phyloP scores from a whole-genome alignment of 2,113 vertebrate species.

The Crotalus horridus region DNA sequence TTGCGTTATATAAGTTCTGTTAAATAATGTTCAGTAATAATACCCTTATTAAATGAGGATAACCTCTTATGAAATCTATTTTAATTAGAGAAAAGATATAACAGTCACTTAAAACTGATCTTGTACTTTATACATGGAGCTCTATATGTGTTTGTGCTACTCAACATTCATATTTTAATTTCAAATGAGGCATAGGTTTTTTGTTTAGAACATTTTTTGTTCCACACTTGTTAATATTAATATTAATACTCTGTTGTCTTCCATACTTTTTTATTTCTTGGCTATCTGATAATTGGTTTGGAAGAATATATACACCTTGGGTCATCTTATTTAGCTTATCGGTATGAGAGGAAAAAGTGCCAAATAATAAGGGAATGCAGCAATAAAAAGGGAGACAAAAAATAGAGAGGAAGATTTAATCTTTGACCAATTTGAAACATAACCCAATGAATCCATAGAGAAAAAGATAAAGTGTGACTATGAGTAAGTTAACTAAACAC shows the following conservation, averaged over 20 bases:
- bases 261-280: conserved; percentile 58
- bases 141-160: conserved; percentile 36
- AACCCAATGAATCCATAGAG: conserved; percentile 73
- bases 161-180: conserved; percentile 70
- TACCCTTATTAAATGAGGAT: background rate
- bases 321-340: conserved; percentile 75
- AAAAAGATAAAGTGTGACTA: conserved; percentile 78
- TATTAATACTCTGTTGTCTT: conserved; percentile 66
- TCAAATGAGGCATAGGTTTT: conserved; percentile 67
- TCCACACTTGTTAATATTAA: conserved; percentile 69
- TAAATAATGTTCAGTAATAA: background rate
- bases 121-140: conserved; percentile 43
- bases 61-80: conserved; percentile 4
- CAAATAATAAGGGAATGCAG: conserved; percentile 65
- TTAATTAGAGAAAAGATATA: conserved; percentile 30
- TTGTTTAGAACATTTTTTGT: conserved; percentile 70
- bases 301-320: conserved; percentile 52
- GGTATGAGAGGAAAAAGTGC: conserved; percentile 59
- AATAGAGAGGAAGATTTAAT: conserved; percentile 79
- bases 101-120: conserved; percentile 50
- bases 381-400: conserved; percentile 65
- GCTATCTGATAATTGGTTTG: conserved; percentile 73
- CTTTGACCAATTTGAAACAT: conserved; percentile 79
- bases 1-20: background rate
- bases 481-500: conserved; percentile 81